Base-by-base conservation (phyloP, 2,888 invertebrate genomes). In the Nymphalis c-album region DNA sequence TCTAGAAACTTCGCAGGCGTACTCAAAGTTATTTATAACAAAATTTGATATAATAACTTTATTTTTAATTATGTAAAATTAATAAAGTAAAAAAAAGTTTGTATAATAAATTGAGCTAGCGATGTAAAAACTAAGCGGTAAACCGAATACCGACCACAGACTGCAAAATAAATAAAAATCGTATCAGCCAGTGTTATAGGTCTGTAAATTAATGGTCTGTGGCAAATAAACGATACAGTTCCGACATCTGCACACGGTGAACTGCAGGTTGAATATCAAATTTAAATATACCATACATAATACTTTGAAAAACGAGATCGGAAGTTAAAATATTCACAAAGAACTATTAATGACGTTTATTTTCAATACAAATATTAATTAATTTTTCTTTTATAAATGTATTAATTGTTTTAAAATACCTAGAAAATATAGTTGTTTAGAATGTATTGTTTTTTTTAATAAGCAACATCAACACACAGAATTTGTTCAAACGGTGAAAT, bases 201-300 rank as follows among this genome's bases (percentile, higher is more conserved):
- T 73, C 78, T 75, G 82, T 84, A 83, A 82, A 84, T 84, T 85
- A 83, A 82, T 80, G 78, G 78, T 77, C 74, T 76, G 77, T 73
- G 77, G 77, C 78, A 81, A 80, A 79, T 78, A 79, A 81, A 79
- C 76, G 79, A 77, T 71, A 74, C 75, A 72, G 71, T 73, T 76
- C 63, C 71, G 64, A 68, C 78, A 75, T 76, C 75, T 75, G 74
- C 74, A 74, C 76, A 63, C 71, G 58, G 68, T 53, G 60, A 78
- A 77, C 78, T 71, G 71, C 69, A 59, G 63, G 57, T 68, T 65
- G 64, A n/a, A 57, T 35, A 57, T 57, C 40, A 61, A 55, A 64
- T 48, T 60, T 70, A 62, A 60, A 59, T 61, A 57, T 45, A 57
- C 22, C 22, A 22, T 22, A 22, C 47, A 40, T 7, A 16, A 22